These are phyloP conservation scores for Hermetia illucens DNA, from an alignment of 1,140 invertebrate genomes.

Conservation along the genomic window DNA sequence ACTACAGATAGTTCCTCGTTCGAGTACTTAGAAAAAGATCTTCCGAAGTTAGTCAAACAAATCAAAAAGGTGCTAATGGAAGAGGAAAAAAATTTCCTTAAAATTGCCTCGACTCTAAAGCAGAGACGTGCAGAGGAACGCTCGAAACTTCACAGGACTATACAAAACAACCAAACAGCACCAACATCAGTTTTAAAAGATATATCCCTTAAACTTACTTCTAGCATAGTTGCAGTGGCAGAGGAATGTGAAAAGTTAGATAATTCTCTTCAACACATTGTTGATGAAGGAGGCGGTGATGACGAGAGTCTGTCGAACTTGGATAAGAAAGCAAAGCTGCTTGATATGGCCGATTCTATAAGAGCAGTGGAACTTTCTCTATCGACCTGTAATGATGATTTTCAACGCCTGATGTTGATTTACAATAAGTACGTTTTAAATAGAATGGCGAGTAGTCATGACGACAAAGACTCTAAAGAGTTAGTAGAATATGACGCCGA, in stretches of 20 bases:
- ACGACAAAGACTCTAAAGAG: not conserved
- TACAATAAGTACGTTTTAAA: slow-evolving; percentile 27
- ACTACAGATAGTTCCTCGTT: slow-evolving; percentile 22
- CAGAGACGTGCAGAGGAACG: too few species aligned
- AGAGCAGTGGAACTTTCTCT: slow-evolving; percentile 22
- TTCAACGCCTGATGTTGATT: slow-evolving; percentile 25
- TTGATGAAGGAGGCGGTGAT: slow-evolving; percentile 13
- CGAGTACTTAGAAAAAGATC: too few species aligned
- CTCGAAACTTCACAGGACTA: too few species aligned
- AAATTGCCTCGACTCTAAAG: too few species aligned
- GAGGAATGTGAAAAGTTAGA: slow-evolving; percentile 25
- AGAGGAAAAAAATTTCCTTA: too few species aligned
- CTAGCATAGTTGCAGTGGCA: slow-evolving; percentile 27
- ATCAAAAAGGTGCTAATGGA: too few species aligned
- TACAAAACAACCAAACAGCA: too few species aligned
- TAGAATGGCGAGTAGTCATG: too few species aligned
- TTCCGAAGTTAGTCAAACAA: too few species aligned
- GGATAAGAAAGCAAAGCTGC: slow-evolving; percentile 17
- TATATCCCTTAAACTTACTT: slow-evolving; percentile 24
- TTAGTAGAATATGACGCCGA: not conserved
- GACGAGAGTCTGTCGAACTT: slow-evolving; percentile 17
- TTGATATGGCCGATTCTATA: slow-evolving; percentile 26
- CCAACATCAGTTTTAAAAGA: slow-evolving; percentile 23
- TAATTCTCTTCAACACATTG: slow-evolving; percentile 18
- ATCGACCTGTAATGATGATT: slow-evolving; percentile 25